These are phyloP conservation scores for Rhipidura dahli DNA, from an alignment of 2,113 vertebrate genomes.

Conservation along the genomic window DNA sequence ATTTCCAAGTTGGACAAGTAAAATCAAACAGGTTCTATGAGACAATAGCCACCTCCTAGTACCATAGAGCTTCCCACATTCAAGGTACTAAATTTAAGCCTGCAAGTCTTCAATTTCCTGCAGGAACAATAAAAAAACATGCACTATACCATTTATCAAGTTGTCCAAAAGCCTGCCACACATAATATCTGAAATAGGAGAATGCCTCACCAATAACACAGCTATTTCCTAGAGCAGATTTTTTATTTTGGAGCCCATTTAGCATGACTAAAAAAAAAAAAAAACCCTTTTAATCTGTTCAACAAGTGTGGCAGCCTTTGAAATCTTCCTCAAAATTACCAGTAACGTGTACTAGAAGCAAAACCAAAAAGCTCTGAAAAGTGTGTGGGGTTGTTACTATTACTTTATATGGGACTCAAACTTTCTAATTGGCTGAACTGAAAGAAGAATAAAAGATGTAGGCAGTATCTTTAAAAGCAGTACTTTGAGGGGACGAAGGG, in stretches of 20 bases:
- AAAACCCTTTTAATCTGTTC: neutral
- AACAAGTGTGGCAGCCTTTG: neutral
- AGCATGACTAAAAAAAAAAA: neutral
- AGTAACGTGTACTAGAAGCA: neutral
- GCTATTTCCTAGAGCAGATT: neutral
- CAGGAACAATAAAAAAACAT: neutral
- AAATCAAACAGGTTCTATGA: neutral
- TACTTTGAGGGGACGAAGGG: neutral
- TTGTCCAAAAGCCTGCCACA: neutral
- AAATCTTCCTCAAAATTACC: neutral
- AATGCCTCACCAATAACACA: neutral
- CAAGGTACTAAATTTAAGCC: neutral
- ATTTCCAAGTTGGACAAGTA: neutral
- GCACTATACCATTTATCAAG: neutral
- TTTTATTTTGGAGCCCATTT: neutral
- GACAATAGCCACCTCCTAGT: neutral
- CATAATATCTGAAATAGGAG: neutral
- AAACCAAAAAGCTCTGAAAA: neutral
- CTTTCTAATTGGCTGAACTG: neutral
- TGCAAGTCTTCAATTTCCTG: neutral
- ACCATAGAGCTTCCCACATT: neutral
- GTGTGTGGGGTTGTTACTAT: neutral
- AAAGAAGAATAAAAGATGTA: neutral
- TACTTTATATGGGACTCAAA: neutral
- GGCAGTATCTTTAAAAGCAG: neutral